Percentiles rank a stretch among this genome's conserved stretches.
These are phyloP conservation scores for Engraulis encrasicolus DNA, from an alignment of 2,113 vertebrate genomes.

Conservation along the genomic window DNA sequence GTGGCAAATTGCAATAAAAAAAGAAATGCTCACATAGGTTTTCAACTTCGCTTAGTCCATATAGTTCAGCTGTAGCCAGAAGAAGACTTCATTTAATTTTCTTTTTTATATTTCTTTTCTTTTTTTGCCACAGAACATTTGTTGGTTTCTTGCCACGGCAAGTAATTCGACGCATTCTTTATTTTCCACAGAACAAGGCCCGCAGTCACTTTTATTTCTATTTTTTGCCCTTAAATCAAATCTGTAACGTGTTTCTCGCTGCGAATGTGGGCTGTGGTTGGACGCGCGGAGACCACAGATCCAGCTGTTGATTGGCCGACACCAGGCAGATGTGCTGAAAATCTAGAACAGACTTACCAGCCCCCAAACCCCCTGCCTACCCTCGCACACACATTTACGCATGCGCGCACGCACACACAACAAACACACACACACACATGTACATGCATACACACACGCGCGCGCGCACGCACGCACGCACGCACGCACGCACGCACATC, in stretches of 20 bases:
- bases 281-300: neutral
- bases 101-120: neutral
- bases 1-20: neutral
- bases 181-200: slow-evolving; percentile 4
- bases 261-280: slow-evolving; percentile 35
- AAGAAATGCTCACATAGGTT: neutral
- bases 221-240: slow-evolving; percentile 6
- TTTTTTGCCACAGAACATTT: neutral
- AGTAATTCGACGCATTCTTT: neutral
- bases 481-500: too few species aligned
- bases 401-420: neutral
- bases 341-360: neutral
- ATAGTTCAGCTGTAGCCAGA: neutral
- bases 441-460: too few species aligned
- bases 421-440: neutral
- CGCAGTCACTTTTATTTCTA: slow-evolving; percentile 9
- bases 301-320: slow-evolving; percentile 16
- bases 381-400: neutral
- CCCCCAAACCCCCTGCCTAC: neutral
- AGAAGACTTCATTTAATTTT: neutral
- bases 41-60: neutral
- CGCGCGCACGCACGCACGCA: neutral
- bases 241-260: slow-evolving; percentile 30
- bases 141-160: neutral
- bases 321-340: slow-evolving; percentile 11